Percentiles rank a stretch among this genome's conserved stretches.
Conservation (phyloP, 2,113 vertebrate genomes). For the Neogobius melanostomus region DNA sequence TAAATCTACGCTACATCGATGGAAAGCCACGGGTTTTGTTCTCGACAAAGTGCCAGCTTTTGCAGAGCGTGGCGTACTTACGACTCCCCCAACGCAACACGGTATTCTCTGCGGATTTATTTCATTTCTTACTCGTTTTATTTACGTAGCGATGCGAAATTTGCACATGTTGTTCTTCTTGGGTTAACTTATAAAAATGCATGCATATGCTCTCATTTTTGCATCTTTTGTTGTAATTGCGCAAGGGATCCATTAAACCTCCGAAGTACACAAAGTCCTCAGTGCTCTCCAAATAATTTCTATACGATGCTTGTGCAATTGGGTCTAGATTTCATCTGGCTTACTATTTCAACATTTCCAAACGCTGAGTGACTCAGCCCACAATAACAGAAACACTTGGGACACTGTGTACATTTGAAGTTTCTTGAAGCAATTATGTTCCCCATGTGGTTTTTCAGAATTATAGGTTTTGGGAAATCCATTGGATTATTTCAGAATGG, state of each 20-base stretch:
- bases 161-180: background rate
- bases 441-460: background rate
- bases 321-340: background rate
- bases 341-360: background rate
- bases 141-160: background rate
- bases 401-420: background rate
- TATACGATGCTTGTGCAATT: background rate
- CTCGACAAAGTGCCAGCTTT: conserved; percentile 1
- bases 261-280: background rate
- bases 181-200: background rate
- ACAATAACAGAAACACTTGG: background rate
- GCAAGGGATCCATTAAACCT: background rate
- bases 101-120: background rate
- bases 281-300: background rate
- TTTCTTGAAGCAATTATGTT: background rate
- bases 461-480: background rate
- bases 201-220: background rate
- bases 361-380: background rate
- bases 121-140: background rate
- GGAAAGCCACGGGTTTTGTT: background rate
- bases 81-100: conserved; percentile 10
- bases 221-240: background rate
- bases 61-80: background rate
- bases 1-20: background rate
- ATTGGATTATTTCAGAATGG: background rate